Conservation (phyloP, 2,888 invertebrate genomes). For the Athripsodes cinereus region DNA sequence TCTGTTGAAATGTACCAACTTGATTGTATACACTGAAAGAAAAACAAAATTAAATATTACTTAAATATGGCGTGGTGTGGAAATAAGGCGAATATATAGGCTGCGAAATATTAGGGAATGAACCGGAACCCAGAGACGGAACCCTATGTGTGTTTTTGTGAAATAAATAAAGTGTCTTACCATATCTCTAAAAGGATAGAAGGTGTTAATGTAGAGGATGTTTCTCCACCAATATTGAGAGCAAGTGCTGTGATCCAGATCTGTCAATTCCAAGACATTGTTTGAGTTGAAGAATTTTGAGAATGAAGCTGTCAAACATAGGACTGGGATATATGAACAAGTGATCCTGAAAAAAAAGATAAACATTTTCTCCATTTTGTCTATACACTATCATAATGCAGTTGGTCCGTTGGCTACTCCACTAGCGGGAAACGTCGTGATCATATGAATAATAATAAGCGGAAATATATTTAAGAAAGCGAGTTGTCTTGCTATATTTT, state of each 20-base stretch:
- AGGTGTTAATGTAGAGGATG: constrained; percentile 54
- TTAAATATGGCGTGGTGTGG: no score
- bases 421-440: no score
- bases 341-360: constrained; percentile 43
- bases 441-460: no score
- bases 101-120: no score
- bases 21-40: constrained; percentile 68
- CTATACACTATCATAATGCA: no score
- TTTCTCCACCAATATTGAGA: constrained; percentile 59
- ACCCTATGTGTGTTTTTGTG: neutral
- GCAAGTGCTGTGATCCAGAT: constrained; percentile 52
- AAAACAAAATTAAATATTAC: no score
- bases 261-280: constrained; percentile 48
- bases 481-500: no score
- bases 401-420: no score
- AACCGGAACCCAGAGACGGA: neutral
- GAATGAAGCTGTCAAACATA: constrained; percentile 48
- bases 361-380: no score
- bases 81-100: no score
- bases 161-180: constrained; percentile 38
- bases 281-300: constrained; percentile 43
- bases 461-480: no score
- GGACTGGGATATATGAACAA: constrained; percentile 54
- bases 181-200: constrained; percentile 53
- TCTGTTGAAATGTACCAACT: constrained; percentile 76